These are phyloP conservation scores for Pycnonotus jocosus DNA, from an alignment of 2,113 vertebrate genomes.

Conservation along the genomic window DNA sequence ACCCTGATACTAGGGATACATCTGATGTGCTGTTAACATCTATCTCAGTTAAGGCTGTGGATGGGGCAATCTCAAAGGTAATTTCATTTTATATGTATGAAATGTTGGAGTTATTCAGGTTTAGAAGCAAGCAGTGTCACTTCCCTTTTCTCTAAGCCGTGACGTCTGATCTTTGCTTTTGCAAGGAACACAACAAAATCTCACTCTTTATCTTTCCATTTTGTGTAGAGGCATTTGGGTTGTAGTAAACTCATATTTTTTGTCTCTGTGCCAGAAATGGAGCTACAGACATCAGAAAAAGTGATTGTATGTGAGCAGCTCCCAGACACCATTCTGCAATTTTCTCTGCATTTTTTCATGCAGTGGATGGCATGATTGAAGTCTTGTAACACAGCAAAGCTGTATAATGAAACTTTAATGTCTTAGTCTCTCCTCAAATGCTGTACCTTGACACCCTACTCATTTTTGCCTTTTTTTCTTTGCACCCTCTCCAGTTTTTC, in stretches of 20 bases:
- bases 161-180: background rate
- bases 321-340: background rate
- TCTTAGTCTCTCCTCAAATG: background rate
- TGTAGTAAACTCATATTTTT: background rate
- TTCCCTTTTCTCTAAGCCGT: background rate
- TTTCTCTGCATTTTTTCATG: background rate
- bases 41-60: background rate
- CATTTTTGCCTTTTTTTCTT: background rate
- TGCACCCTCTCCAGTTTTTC: background rate
- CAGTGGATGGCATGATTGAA: background rate
- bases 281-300: background rate
- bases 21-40: rapidly evolving
- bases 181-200: background rate
- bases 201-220: background rate
- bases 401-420: background rate
- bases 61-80: background rate
- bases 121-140: background rate
- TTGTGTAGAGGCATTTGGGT: background rate
- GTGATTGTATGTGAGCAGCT: background rate
- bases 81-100: background rate
- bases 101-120: background rate
- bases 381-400: background rate
- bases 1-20: rapidly evolving
- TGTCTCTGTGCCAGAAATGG: background rate
- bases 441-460: background rate